Conservation (phyloP, 2,113 vertebrate genomes). For the Bubo blakistoni region DNA sequence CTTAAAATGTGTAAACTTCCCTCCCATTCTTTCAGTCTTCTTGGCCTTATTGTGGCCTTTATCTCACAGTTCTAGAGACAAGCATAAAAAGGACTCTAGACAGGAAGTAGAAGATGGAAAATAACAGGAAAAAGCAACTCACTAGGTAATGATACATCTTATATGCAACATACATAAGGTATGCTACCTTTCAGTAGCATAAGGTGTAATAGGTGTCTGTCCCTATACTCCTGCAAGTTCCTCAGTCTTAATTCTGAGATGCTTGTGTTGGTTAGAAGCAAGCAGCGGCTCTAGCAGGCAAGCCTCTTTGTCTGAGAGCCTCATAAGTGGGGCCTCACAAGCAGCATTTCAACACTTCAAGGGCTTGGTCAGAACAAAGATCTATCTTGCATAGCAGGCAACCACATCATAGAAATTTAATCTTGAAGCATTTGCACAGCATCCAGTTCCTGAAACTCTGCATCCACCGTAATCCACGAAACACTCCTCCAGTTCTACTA, state of each 20-base stretch:
- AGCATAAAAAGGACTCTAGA: neutral
- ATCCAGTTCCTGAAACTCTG: neutral
- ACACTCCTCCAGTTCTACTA: neutral
- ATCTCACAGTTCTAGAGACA: neutral
- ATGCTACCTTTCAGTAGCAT: neutral
- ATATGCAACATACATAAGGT: neutral
- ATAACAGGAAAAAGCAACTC: neutral
- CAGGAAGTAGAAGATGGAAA: neutral
- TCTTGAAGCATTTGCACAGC: neutral
- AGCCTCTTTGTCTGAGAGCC: neutral
- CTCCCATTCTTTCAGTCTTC: neutral
- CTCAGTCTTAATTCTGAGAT: neutral
- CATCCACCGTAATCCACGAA: neutral
- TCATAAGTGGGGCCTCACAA: neutral
- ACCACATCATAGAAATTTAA: neutral
- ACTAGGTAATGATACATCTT: neutral
- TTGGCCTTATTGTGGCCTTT: neutral
- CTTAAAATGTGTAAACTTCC: neutral
- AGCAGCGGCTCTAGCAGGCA: neutral
- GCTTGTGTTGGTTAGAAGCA: neutral
- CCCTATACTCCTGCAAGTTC: neutral
- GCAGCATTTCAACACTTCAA: neutral
- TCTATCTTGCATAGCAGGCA: neutral
- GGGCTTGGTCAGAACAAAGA: neutral
- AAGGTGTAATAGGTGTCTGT: rapidly evolving